Evolutionary conservation across 2,797 vertebrate genomes (phyloP).

Genomic region (Mormyrops boulengeri): DNA sequence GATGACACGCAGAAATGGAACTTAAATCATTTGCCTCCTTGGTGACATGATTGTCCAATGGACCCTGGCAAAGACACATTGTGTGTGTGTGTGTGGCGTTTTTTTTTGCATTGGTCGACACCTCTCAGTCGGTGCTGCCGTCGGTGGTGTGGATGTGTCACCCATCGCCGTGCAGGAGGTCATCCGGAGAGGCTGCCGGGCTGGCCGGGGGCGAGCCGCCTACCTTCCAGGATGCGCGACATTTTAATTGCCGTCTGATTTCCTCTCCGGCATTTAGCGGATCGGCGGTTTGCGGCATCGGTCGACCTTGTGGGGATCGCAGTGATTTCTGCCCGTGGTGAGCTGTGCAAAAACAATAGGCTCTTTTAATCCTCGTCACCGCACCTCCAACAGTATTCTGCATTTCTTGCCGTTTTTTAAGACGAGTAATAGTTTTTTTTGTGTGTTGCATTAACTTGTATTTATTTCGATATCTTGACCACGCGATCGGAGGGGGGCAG

Average conservation of each 20-base stretch:
- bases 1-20: background rate
- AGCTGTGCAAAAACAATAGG: background rate
- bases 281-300: background rate
- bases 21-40: background rate
- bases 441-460: background rate
- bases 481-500: background rate
- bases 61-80: background rate
- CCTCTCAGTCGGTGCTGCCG: background rate
- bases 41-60: background rate
- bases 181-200: background rate
- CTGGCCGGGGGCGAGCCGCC: background rate
- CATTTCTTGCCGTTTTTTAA: background rate
- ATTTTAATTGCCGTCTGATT: background rate
- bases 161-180: background rate
- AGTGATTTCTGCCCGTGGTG: background rate
- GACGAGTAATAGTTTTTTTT: background rate
- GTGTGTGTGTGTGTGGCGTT: background rate
- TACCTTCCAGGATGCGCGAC: background rate
- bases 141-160: background rate
- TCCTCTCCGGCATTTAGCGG: background rate
- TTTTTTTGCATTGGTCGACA: background rate
- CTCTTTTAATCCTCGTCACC: background rate
- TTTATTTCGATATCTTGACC: background rate
- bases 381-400: background rate
- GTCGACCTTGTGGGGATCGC: background rate